A percentile compares a stretch with the other conserved stretches of the same genome.
Conservation (phyloP, 2,888 invertebrate genomes). For the Erpobdella octoculata region DNA sequence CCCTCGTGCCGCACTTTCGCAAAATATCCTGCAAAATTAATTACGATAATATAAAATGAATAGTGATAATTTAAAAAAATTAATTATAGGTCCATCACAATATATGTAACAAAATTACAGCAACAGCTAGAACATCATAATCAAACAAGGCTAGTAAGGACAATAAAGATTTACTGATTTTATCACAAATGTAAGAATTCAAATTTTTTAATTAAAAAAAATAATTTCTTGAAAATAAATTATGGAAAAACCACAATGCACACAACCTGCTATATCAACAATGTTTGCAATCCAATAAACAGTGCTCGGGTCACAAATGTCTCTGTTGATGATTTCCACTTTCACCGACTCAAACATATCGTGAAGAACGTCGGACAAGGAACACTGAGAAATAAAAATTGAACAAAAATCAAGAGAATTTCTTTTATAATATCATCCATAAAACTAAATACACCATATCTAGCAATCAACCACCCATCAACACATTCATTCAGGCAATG, state of each 20-base stretch:
- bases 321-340: constrained; percentile 47
- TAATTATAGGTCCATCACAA: too few species aligned
- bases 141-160: too few species aligned
- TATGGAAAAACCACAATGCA: too few species aligned
- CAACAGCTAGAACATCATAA: neutral
- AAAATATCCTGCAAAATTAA: constrained; percentile 55
- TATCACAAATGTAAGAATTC: too few species aligned
- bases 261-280: constrained; percentile 72
- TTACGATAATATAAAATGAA: too few species aligned
- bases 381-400: constrained; percentile 30
- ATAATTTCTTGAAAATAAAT: too few species aligned
- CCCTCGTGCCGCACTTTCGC: constrained; percentile 72
- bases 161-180: too few species aligned
- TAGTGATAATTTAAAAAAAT: too few species aligned
- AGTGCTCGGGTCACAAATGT: constrained; percentile 56
- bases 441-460: constrained; percentile 1
- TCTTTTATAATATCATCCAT: too few species aligned
- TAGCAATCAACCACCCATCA: neutral
- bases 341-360: constrained; percentile 36
- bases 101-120: too few species aligned
- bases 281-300: constrained; percentile 95
- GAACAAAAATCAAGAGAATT: too few species aligned
- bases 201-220: too few species aligned
- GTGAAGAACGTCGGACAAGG: constrained; percentile 35
- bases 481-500: neutral